Evolutionary conservation across 2,797 vertebrate genomes (phyloP), one percentile per base, ranked within the genome.

Genomic region (Apogon talboti): DNA sequence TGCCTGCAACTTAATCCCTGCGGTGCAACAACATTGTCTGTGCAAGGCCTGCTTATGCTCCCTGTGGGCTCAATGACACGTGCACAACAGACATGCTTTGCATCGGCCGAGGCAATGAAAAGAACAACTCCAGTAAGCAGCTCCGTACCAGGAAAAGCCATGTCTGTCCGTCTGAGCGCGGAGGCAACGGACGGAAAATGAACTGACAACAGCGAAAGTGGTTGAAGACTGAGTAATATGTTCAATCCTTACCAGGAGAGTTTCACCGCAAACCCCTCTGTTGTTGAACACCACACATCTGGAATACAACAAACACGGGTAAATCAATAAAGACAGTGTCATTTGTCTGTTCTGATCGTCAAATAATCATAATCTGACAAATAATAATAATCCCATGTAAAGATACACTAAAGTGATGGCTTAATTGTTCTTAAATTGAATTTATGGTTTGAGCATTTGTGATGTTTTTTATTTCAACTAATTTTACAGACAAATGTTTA

Each of bases 231-330:
- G 4, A 13, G 16, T 42, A 6, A 51, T 14, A 7, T 0, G 5
- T 41, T 13, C 2, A 38, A 54, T 79, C 67, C 95, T 97, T 94
- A 99, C 97, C 97, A 98, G 89, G 43, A 99, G 94, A 18, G 93
- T 95, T 87, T 98, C 97, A n/a, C 97, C 97, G 11, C 95, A 95
- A 65, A 98, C 94, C 43, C 97, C 97, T 86, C 97, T 94, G 87
- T 99, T 98, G 92, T 99, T 98, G 91, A 99, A 98, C 46, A 98
- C 96, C 78, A 96, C 95, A 50, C 96, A 98, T 86, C 96, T 99
- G 91, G 89, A 97, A 95, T 71, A 74, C 19, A 28, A 89, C 37
- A 79, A 71, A 78, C 14, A 7, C 13, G 15, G 12, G 1, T n/a
- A 56, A 13, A 43, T 30, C 33, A 35, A 35, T 10, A 35, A 10